A percentile compares a stretch with the other conserved stretches of the same genome.
Evolutionary conservation across 2,888 invertebrate species (phyloP).

Genomic region (Cataglyphis rosenhaueri): DNA sequence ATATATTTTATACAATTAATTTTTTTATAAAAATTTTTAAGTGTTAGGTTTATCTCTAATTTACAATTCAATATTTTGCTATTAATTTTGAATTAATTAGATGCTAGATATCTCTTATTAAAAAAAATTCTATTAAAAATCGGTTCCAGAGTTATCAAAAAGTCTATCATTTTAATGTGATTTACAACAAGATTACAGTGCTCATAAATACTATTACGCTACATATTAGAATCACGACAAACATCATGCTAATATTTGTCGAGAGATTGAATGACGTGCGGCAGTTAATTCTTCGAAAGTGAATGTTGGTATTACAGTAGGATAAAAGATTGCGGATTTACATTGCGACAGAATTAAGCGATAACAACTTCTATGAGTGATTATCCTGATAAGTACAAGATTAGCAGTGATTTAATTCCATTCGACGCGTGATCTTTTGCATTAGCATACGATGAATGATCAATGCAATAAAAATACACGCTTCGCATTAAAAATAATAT

Average conservation of each 20-base stretch:
- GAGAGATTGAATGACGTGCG: background rate
- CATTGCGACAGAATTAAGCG: background rate
- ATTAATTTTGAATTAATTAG: background rate
- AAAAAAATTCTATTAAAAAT: background rate
- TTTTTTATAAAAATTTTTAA: background rate
- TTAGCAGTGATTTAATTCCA: background rate
- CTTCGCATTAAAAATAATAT: background rate
- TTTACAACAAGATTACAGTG: background rate
- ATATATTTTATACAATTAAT: background rate
- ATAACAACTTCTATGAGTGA: background rate
- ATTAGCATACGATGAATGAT: slow-evolving; percentile 12
- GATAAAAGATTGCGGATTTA: slow-evolving; percentile 5
- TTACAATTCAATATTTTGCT: background rate
- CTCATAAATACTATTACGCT: background rate
- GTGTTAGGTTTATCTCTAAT: background rate
- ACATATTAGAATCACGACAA: background rate
- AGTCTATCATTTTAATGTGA: background rate
- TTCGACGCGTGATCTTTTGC: background rate
- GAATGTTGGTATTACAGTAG: background rate
- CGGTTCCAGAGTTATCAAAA: background rate
- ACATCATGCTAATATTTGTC: background rate
- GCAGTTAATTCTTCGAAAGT: background rate
- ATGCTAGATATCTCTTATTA: background rate
- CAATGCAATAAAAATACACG: slow-evolving; percentile 12
- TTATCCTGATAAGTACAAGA: slow-evolving; percentile 6